Evolutionary conservation across 2,888 invertebrate species (phyloP).

Genomic region (Neoscelio sp.): DNA sequence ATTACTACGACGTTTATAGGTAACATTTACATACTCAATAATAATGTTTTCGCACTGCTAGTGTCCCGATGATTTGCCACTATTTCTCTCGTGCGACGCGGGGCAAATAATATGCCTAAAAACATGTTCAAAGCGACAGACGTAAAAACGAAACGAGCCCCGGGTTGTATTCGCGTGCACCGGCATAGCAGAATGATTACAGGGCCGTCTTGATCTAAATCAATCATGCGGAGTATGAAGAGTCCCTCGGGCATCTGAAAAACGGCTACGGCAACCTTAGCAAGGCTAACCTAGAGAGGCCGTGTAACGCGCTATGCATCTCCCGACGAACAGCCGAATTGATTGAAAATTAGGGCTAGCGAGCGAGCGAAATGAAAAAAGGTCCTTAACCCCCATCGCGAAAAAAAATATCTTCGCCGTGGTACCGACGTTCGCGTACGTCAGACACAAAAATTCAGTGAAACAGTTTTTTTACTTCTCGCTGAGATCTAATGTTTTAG

Average conservation of each 20-base stretch:
- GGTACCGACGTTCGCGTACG: no score
- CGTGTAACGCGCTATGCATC: slow-evolving; percentile 54
- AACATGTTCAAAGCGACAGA: slow-evolving; percentile 67
- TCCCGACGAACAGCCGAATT: slow-evolving; percentile 64
- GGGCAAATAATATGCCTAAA: slow-evolving; percentile 60
- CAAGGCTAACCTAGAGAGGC: slow-evolving; percentile 46
- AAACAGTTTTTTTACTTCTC: no score
- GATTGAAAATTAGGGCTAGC: slow-evolving; percentile 78
- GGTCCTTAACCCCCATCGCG: slow-evolving; percentile 54
- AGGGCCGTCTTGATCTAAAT: slow-evolving; percentile 79
- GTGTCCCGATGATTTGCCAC: slow-evolving; percentile 61
- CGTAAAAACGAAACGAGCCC: slow-evolving; percentile 69
- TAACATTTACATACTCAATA: slow-evolving; percentile 69
- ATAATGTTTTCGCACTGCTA: slow-evolving; percentile 66
- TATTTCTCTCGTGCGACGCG: slow-evolving; percentile 62
- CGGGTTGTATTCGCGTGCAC: slow-evolving; percentile 76
- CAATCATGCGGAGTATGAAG: slow-evolving; percentile 72
- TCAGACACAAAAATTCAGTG: no score
- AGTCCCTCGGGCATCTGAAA: slow-evolving; percentile 62
- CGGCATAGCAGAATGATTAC: slow-evolving; percentile 76
- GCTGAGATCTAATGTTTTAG: no score
- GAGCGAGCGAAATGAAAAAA: slow-evolving; percentile 69
- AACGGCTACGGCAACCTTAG: slow-evolving; percentile 38
- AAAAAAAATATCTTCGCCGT: slow-evolving; percentile 11
- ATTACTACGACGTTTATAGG: slow-evolving; percentile 61